Evolutionary conservation across 2,113 vertebrate genomes (phyloP).

Genomic region (Silurus meridionalis): DNA sequence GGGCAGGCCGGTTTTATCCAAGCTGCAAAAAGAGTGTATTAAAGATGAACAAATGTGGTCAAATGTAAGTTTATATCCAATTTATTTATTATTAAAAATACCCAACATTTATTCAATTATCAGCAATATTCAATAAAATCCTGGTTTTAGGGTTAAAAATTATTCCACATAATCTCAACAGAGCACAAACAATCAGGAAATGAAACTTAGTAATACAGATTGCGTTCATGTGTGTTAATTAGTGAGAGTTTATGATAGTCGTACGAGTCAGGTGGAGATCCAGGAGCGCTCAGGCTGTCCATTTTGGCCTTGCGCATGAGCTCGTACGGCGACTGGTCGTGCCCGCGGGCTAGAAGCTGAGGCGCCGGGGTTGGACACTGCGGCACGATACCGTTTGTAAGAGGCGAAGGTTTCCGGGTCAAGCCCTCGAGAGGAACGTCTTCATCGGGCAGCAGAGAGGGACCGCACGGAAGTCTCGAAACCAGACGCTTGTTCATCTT

Average conservation of each 20-base stretch:
- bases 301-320: conserved; percentile 85
- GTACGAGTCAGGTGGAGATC: conserved; percentile 92
- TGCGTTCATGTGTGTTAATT: not conserved
- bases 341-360: conserved; percentile 88
- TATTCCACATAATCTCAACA: not conserved
- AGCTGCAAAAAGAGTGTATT: conserved; percentile 62
- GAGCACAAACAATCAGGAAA: not conserved
- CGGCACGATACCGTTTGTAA: conserved; percentile 87
- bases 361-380: conserved; percentile 73
- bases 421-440: conserved; percentile 79
- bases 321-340: conserved; percentile 83
- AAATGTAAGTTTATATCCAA: not conserved
- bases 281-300: conserved; percentile 87
- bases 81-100: not conserved
- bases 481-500: conserved; percentile 97
- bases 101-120: not conserved
- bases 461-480: conserved; percentile 82
- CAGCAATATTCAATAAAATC: not conserved
- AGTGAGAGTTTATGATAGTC: conserved; percentile 36
- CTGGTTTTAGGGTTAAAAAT: not conserved
- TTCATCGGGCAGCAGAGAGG: conserved; percentile 85
- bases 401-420: conserved; percentile 81
- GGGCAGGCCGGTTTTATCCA: conserved; percentile 86
- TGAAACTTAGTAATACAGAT: not conserved
- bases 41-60: not conserved